These are phyloP conservation scores for Iguana delicatissima DNA, from an alignment of 2,797 vertebrate genomes.

Conservation along the genomic window DNA sequence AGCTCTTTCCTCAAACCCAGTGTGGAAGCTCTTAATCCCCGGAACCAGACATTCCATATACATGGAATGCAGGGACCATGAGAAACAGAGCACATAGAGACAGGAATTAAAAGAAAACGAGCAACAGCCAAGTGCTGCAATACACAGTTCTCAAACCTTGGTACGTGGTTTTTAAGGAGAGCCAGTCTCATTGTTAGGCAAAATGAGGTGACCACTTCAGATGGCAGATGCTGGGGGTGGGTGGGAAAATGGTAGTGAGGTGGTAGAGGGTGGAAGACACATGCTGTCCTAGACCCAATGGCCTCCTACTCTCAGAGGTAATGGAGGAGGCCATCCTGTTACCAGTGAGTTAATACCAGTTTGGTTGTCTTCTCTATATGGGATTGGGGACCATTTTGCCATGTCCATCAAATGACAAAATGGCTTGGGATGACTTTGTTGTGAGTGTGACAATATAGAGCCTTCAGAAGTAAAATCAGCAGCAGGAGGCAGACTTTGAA, in stretches of 20 bases:
- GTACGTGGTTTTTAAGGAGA: background rate
- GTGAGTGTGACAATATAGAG: too few relatives aligned
- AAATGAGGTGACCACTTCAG: background rate
- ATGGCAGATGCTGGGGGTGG: background rate
- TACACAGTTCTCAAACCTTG: background rate
- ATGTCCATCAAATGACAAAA: background rate
- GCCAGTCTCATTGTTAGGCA: background rate
- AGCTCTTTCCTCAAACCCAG: background rate
- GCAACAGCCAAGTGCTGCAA: background rate
- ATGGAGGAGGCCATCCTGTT: background rate
- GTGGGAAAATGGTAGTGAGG: background rate
- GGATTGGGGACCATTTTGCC: background rate
- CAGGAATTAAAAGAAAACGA: too few relatives aligned
- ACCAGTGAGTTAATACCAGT: background rate
- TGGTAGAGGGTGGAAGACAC: background rate
- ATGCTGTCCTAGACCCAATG: background rate
- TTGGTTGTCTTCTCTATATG: background rate
- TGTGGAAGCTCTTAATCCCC: background rate
- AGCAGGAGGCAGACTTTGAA: too few relatives aligned
- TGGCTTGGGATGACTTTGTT: too few relatives aligned
- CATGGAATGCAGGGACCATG: background rate
- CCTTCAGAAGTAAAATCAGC: too few relatives aligned
- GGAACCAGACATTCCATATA: background rate
- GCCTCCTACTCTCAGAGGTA: background rate
- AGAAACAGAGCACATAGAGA: background rate